These are phyloP conservation scores for Lottia scabra DNA, from an alignment of 2,888 invertebrate genomes.

Conservation along the genomic window DNA sequence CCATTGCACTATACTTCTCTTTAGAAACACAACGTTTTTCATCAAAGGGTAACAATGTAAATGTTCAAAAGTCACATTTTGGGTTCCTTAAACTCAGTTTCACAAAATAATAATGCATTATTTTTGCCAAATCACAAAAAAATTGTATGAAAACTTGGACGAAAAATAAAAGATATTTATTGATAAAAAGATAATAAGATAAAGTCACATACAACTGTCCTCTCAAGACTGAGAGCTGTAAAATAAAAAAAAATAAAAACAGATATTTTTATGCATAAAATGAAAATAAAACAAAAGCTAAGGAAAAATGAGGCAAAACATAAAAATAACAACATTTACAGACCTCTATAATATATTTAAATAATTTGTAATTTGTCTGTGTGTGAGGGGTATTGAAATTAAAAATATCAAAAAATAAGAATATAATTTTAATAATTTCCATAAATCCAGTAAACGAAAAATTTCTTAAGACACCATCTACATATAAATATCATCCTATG, in stretches of 20 bases:
- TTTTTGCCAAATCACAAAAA: too few species aligned
- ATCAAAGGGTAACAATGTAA: too few species aligned
- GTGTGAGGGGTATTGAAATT: too few species aligned
- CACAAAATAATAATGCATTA: too few species aligned
- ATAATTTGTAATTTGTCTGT: neutral
- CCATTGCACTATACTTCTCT: too few species aligned
- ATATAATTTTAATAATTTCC: neutral
- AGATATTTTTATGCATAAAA: neutral
- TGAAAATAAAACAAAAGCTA: neutral
- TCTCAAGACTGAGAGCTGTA: constrained; percentile 21
- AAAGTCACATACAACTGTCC: constrained; percentile 23
- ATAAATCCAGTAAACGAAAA: neutral
- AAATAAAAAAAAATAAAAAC: constrained; percentile 20
- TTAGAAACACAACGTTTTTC: too few species aligned
- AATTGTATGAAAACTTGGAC: too few species aligned
- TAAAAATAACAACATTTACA: neutral
- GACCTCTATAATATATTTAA: neutral
- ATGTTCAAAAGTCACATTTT: too few species aligned
- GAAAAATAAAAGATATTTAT: neutral
- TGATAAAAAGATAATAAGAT: constrained; percentile 10
- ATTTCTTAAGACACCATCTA: neutral
- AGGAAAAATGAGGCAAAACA: neutral
- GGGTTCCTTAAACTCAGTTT: too few species aligned
- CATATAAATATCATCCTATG: too few species aligned
- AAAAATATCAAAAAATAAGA: neutral